These are phyloP conservation scores for Atractosteus spatula DNA, from an alignment of 2,113 vertebrate species.

Conservation along the genomic window DNA sequence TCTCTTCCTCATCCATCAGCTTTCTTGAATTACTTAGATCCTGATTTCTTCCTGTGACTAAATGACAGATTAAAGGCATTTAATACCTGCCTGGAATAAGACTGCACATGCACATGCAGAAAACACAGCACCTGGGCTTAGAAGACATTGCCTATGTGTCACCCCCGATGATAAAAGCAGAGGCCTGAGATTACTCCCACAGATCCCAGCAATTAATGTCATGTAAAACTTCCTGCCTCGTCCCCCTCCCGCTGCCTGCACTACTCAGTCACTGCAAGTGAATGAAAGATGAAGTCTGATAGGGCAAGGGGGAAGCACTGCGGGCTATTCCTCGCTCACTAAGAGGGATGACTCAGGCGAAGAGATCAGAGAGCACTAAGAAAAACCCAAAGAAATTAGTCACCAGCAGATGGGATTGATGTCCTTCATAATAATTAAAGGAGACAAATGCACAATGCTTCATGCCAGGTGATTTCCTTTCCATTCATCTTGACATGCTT, in stretches of 20 bases:
- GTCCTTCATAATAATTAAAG: no score
- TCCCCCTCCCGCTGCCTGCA: neutral
- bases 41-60: neutral
- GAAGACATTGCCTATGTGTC: neutral
- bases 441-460: neutral
- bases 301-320: neutral
- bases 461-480: no score
- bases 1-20: no score
- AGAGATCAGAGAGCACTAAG: neutral
- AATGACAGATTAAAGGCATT: neutral
- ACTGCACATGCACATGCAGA: neutral
- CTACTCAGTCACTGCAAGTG: neutral
- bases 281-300: no score
- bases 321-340: neutral
- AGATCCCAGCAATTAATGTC: neutral
- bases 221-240: neutral
- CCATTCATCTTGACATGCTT: no score
- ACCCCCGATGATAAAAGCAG: neutral
- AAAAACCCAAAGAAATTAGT: neutral
- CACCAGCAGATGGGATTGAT: neutral
- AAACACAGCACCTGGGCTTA: neutral
- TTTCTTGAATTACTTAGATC: no score
- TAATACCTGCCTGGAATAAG: neutral
- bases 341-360: neutral
- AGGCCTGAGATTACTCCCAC: neutral